These are phyloP conservation scores for Otolemur crassicaudatus DNA, from an alignment of 2,797 vertebrate species.

Conservation along the genomic window DNA sequence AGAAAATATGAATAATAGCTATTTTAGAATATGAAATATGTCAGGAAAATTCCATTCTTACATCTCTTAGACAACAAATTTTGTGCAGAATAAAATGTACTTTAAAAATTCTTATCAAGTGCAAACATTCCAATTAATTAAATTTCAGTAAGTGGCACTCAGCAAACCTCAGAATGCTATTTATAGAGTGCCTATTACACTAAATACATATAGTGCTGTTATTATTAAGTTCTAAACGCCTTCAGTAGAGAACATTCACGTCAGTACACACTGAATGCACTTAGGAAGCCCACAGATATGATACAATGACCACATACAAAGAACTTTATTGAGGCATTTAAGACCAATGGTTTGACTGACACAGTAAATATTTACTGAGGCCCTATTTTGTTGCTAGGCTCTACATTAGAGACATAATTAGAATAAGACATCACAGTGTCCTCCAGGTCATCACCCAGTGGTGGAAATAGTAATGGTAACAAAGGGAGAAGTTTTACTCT, in stretches of 20 bases:
- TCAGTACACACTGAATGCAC: background rate
- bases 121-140: background rate
- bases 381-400: background rate
- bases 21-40: slow-evolving; percentile 20
- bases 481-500: background rate
- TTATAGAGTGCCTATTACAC: background rate
- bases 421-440: background rate
- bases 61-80: background rate
- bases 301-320: background rate
- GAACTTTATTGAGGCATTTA: background rate
- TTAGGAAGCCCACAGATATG: background rate
- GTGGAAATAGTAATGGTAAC: background rate
- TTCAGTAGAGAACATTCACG: background rate
- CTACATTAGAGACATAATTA: background rate
- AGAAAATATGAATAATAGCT: slow-evolving; percentile 8
- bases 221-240: slow-evolving; percentile 16
- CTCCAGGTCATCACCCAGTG: background rate
- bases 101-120: slow-evolving; percentile 4
- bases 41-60: background rate
- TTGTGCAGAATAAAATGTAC: slow-evolving; percentile 19
- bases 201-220: background rate
- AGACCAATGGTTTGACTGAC: background rate
- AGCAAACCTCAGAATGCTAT: background rate
- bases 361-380: background rate
- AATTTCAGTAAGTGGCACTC: background rate